Percentiles rank a stretch among this genome's conserved stretches.
These are phyloP conservation scores for Mesochorus sp. DNA, from an alignment of 2,888 invertebrate genomes.

Conservation along the genomic window DNA sequence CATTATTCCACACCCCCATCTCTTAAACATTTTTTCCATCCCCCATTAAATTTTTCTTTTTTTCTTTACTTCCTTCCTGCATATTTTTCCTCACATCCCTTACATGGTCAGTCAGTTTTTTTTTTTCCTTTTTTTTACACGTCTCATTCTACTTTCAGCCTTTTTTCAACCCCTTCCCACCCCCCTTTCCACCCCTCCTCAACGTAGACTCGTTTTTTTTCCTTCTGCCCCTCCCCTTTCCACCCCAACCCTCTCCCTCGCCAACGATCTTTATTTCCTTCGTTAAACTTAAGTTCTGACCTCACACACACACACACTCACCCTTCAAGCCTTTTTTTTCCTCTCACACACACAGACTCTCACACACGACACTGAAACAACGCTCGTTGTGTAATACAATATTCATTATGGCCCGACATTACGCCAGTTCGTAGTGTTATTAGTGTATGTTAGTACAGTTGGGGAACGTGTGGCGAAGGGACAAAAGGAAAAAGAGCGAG, in stretches of 20 bases:
- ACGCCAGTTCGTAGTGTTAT: constrained; percentile 54
- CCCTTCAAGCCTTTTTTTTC: too few relatives aligned
- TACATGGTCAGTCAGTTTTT: constrained; percentile 7
- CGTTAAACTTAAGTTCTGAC: constrained; percentile 30
- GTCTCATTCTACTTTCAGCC: constrained; percentile 13
- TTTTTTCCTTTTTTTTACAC: neutral
- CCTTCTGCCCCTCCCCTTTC: too few relatives aligned
- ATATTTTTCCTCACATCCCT: neutral
- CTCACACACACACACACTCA: neutral
- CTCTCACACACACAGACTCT: neutral
- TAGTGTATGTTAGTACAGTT: constrained; percentile 44
- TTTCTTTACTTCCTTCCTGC: neutral
- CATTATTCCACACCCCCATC: too few relatives aligned
- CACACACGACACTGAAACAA: constrained; percentile 57
- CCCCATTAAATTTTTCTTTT: neutral
- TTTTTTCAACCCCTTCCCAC: neutral
- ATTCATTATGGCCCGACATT: constrained; percentile 61
- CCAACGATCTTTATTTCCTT: constrained; percentile 21
- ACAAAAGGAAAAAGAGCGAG: neutral
- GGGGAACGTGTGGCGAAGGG: constrained; percentile 26
- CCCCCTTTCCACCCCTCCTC: neutral
- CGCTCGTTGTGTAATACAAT: constrained; percentile 63
- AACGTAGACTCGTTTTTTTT: neutral
- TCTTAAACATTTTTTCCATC: constrained; percentile 24
- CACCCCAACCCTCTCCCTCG: too few relatives aligned